These are phyloP conservation scores for Neelides sp. DNA, from an alignment of 1,140 invertebrate genomes.

Conservation along the genomic window DNA sequence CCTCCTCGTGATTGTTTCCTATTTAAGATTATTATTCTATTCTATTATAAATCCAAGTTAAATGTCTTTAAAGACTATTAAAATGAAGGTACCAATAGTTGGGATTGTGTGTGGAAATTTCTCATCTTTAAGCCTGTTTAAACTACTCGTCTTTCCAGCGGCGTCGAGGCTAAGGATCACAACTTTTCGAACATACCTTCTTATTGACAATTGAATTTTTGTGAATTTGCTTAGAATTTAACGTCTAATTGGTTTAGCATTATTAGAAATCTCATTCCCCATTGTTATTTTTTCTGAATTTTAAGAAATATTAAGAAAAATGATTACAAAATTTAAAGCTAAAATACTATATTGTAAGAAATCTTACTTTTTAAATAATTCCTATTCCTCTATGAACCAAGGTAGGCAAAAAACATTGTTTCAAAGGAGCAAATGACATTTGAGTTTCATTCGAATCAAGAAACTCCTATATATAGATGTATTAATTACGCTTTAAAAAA, in stretches of 20 bases:
- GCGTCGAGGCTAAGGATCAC: constrained; percentile 15
- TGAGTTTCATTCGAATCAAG: too few relatives aligned
- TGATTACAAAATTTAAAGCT: constrained; percentile 3
- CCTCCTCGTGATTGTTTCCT: constrained; percentile 16
- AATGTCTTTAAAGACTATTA: not conserved
- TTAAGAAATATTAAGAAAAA: constrained; percentile 4
- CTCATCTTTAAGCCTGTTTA: constrained; percentile 11
- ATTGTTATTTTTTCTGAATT: too few relatives aligned
- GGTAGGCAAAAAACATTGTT: too few relatives aligned
- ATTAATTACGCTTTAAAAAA: too few relatives aligned
- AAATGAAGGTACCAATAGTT: constrained; percentile 9
- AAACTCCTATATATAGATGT: too few relatives aligned
- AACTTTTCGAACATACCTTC: constrained; percentile 5
- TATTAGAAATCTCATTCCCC: too few relatives aligned
- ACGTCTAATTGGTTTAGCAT: not conserved
- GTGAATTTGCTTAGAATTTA: constrained; percentile 1
- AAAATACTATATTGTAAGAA: not conserved
- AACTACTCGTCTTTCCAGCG: constrained; percentile 11
- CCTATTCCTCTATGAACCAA: too few relatives aligned
- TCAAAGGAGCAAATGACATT: too few relatives aligned
- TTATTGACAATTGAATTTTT: not conserved
- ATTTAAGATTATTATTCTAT: not conserved
- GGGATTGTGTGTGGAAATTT: constrained; percentile 7
- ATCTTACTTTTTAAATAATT: not conserved
- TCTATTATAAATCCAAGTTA: not conserved